Conservation (phyloP, 2,797 vertebrate genomes). For the Pseudocheirus occidentalis region DNA sequence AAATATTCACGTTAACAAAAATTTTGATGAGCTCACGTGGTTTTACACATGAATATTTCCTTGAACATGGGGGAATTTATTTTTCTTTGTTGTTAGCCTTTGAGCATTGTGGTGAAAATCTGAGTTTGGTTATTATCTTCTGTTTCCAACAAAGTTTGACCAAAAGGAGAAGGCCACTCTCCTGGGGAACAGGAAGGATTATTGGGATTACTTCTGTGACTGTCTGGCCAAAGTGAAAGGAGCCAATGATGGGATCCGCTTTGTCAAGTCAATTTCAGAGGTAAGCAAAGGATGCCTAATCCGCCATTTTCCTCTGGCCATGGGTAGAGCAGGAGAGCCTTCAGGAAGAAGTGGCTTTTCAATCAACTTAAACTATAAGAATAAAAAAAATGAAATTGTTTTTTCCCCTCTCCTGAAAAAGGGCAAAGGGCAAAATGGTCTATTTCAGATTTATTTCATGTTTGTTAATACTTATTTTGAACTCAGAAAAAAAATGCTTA, state of each 20-base stretch:
- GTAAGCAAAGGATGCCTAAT: constrained; percentile 77
- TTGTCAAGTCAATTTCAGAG: constrained; percentile 94
- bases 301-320: not conserved
- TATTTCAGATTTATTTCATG: not conserved
- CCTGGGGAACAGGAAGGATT: constrained; percentile 93
- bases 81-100: not conserved
- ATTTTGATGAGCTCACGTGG: not conserved
- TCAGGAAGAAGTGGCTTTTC: not conserved
- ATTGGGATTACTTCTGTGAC: constrained; percentile 95
- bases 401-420: not conserved
- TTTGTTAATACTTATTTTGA: not conserved
- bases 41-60: not conserved
- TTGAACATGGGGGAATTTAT: not conserved
- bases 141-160: constrained; percentile 88
- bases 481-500: not conserved
- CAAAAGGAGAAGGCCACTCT: constrained; percentile 94
- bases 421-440: not conserved
- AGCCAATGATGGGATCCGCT: constrained; percentile 94
- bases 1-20: not conserved
- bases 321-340: constrained; percentile 16
- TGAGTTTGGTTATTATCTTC: constrained; percentile 20
- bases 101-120: not conserved
- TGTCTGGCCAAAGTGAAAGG: constrained; percentile 94
- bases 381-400: not conserved
- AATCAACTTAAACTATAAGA: not conserved